phyloP scores from a whole-genome alignment of 2,113 vertebrate genomes.

The Hippocampus abdominalis region DNA sequence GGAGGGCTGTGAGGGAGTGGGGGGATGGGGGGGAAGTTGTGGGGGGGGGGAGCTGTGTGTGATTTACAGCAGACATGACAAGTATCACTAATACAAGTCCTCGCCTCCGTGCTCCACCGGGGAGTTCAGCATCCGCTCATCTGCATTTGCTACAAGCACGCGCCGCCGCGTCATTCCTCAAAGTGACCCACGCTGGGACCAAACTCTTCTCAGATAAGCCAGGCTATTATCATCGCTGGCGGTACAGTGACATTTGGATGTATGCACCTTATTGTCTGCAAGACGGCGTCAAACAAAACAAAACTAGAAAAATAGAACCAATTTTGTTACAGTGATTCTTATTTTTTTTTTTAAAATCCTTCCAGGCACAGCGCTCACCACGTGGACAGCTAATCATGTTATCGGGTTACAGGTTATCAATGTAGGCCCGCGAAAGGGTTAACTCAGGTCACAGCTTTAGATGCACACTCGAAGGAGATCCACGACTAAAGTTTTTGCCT shows the following conservation, averaged over 20 bases:
- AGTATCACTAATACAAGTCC: conserved; percentile 69
- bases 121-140: conserved; percentile 60
- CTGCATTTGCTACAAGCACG: conserved; percentile 49
- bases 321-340: background rate
- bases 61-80: conserved; percentile 75
- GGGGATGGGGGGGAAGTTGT: conserved; percentile 35
- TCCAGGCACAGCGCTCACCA: too few relatives aligned
- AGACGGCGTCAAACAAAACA: background rate
- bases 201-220: background rate
- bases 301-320: background rate
- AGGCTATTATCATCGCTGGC: conserved; percentile 31
- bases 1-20: too few relatives aligned
- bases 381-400: too few relatives aligned
- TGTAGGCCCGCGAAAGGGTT: too few relatives aligned
- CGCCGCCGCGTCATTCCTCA: background rate
- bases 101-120: conserved; percentile 35
- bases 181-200: conserved; percentile 11
- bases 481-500: background rate
- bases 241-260: background rate
- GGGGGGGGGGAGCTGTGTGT: conserved; percentile 20
- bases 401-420: too few relatives aligned
- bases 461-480: background rate
- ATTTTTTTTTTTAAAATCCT: background rate
- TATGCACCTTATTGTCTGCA: background rate
- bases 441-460: background rate